A percentile compares a stretch with the other conserved stretches of the same genome.
phyloP scores from a whole-genome alignment of 1,140 invertebrate genomes.

The Drosophila sturtevanti region DNA sequence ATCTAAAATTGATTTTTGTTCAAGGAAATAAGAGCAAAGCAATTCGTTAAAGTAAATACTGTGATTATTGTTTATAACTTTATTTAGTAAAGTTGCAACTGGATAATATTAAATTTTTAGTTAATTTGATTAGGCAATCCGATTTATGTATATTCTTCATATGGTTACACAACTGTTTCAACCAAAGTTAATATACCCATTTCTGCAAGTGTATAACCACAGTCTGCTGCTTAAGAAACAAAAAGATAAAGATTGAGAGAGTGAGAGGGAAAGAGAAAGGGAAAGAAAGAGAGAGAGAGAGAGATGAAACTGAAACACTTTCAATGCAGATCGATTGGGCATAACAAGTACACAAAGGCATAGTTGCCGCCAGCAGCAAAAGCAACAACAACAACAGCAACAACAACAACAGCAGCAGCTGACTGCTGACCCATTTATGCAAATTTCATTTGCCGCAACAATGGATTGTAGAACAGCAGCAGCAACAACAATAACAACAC shows the following conservation, averaged over 20 bases:
- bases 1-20: too few species aligned
- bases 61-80: too few species aligned
- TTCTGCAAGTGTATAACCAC: neutral
- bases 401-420: constrained; percentile 9
- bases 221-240: constrained; percentile 41
- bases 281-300: constrained; percentile 4
- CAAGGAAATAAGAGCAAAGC: too few species aligned
- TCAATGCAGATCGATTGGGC: constrained; percentile 43
- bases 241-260: constrained; percentile 24
- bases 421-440: constrained; percentile 73
- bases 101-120: too few species aligned
- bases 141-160: too few species aligned
- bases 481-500: constrained; percentile 23
- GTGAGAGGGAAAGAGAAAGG: neutral
- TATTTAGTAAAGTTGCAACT: too few species aligned
- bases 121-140: too few species aligned
- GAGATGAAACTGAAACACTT: constrained; percentile 36
- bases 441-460: constrained; percentile 65
- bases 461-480: constrained; percentile 52
- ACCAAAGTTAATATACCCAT: neutral
- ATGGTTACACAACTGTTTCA: too few species aligned
- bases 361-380: constrained; percentile 28
- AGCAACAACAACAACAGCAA: constrained; percentile 8
- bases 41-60: too few species aligned
- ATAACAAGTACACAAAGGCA: constrained; percentile 68